Percentiles rank a stretch among this genome's conserved stretches.
These are phyloP conservation scores for Brenthis hecate DNA, from an alignment of 2,888 invertebrate genomes.

Conservation along the genomic window DNA sequence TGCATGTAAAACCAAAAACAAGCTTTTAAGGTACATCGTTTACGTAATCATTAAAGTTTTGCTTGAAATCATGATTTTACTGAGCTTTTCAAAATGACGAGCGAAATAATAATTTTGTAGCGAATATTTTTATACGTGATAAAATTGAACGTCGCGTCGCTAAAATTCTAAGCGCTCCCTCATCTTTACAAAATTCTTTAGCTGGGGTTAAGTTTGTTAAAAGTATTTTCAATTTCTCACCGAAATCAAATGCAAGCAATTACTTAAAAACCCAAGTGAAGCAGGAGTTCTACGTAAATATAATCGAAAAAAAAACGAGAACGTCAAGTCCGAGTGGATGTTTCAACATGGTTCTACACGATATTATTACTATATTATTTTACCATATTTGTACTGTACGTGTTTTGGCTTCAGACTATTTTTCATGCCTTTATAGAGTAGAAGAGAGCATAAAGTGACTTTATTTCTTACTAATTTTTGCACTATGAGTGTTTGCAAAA, in stretches of 20 bases:
- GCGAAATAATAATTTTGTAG: constrained; percentile 11
- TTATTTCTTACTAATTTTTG: no score
- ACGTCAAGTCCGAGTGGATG: constrained; percentile 15
- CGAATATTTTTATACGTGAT: constrained; percentile 23
- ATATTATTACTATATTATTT: no score
- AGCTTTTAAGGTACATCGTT: no score
- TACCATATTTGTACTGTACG: no score
- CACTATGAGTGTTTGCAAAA: no score
- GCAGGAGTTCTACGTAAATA: constrained; percentile 65
- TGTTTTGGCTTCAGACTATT: no score
- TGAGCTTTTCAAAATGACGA: no score
- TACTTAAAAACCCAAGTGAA: constrained; percentile 69
- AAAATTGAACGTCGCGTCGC: constrained; percentile 2
- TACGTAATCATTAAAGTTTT: no score
- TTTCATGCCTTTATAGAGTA: no score
- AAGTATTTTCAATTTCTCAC: constrained; percentile 39
- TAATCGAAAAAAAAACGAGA: constrained; percentile 35
- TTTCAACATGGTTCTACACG: not conserved
- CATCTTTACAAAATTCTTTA: constrained; percentile 19
- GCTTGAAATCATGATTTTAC: no score
- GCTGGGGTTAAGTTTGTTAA: constrained; percentile 37
- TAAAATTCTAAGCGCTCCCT: constrained; percentile 9
- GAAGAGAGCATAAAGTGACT: no score
- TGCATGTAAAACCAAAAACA: no score
- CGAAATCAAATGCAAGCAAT: constrained; percentile 66